These are phyloP conservation scores for Diorhabda sublineata DNA, from an alignment of 1,140 invertebrate species.

Conservation along the genomic window DNA sequence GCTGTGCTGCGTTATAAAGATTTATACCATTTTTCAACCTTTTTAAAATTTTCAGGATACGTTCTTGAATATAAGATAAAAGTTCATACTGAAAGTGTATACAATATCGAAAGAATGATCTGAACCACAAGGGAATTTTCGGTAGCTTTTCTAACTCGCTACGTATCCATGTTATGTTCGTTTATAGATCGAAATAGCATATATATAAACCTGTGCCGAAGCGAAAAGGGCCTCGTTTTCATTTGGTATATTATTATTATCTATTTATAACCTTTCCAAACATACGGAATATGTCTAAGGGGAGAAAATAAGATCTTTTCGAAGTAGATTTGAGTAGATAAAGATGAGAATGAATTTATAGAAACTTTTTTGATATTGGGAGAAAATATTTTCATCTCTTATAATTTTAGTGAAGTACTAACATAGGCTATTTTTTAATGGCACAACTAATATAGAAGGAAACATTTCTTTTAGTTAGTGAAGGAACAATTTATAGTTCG, in stretches of 20 bases:
- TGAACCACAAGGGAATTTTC: conserved; percentile 36
- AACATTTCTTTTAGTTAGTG: too few species aligned
- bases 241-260: conserved; percentile 43
- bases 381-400: too few species aligned
- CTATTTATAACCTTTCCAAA: conserved; percentile 29
- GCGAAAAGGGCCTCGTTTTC: conserved; percentile 42
- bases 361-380: background rate
- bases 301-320: conserved; percentile 2
- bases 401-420: too few species aligned
- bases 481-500: too few species aligned
- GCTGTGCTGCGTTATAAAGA: too few species aligned
- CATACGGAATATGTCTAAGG: conserved; percentile 10
- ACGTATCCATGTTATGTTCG: conserved; percentile 43
- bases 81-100: conserved; percentile 20
- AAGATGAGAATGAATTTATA: background rate
- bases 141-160: conserved; percentile 38
- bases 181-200: conserved; percentile 43
- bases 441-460: too few species aligned
- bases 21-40: too few species aligned
- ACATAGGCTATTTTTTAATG: too few species aligned
- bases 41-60: background rate
- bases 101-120: conserved; percentile 33
- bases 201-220: conserved; percentile 42
- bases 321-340: background rate
- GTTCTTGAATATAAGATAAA: conserved; percentile 7